These are phyloP conservation scores for Antennarius striatus DNA, from an alignment of 2,113 vertebrate genomes.

Conservation along the genomic window DNA sequence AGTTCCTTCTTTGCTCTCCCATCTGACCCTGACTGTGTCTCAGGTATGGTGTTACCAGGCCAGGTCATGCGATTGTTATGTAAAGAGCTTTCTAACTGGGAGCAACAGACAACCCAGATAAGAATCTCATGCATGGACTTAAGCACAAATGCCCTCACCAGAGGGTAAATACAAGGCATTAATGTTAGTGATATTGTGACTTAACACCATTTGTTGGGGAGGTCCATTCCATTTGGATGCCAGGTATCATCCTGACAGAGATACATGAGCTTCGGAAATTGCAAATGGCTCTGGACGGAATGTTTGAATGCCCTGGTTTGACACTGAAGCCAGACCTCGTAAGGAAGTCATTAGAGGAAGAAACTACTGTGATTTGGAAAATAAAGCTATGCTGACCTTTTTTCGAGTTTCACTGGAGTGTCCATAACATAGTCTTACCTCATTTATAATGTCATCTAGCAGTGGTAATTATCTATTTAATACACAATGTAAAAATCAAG, in stretches of 20 bases:
- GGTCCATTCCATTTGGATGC: not conserved
- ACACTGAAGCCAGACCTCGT: not conserved
- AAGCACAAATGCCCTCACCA: constrained; percentile 1
- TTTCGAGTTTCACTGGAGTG: too few species aligned
- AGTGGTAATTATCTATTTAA: too few species aligned
- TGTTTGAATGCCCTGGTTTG: constrained; percentile 3
- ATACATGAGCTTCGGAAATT: constrained; percentile 1
- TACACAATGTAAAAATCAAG: too few species aligned
- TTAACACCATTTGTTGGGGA: not conserved
- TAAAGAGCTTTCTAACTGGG: not conserved
- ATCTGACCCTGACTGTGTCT: constrained; percentile 4
- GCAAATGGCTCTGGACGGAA: not conserved
- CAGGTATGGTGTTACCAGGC: constrained; percentile 8
- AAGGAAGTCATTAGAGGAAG: not conserved
- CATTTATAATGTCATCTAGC: too few species aligned
- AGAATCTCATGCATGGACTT: not conserved
- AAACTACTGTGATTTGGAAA: constrained; percentile 9
- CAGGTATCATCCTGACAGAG: not conserved
- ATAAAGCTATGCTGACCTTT: not conserved
- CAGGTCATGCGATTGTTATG: constrained; percentile 12
- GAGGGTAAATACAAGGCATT: not conserved
- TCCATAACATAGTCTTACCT: too few species aligned
- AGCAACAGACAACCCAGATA: not conserved
- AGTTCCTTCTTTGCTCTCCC: not conserved
- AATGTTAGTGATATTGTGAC: not conserved